A percentile compares a stretch with the other conserved stretches of the same genome.
Evolutionary conservation across 2,888 invertebrate species (phyloP).

Genomic region (Synergus umbraculus): DNA sequence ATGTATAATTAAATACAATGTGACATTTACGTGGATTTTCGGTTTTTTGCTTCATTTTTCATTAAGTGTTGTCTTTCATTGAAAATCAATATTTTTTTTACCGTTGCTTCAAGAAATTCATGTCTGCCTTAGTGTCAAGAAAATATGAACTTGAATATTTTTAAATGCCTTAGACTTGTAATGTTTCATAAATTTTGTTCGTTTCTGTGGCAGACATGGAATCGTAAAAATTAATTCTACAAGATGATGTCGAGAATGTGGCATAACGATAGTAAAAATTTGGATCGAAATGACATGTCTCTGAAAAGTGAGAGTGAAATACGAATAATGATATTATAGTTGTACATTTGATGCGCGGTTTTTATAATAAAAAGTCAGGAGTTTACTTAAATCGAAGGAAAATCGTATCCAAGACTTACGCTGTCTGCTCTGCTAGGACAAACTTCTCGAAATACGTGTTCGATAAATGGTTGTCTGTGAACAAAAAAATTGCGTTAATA

Average conservation of each 20-base stretch:
- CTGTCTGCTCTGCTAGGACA: slow-evolving; percentile 87
- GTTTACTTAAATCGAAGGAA: slow-evolving; percentile 71
- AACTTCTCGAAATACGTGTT: slow-evolving; percentile 88
- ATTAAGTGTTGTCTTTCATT: slow-evolving; percentile 15
- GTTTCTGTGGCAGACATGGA: slow-evolving; percentile 12
- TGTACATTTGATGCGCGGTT: slow-evolving; percentile 68
- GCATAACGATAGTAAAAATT: slow-evolving; percentile 30
- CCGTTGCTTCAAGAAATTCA: slow-evolving; percentile 13
- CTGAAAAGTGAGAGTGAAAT: slow-evolving; percentile 63
- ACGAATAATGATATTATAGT: slow-evolving; percentile 67
- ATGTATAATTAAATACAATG: slow-evolving; percentile 22
- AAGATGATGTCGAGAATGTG: slow-evolving; percentile 16
- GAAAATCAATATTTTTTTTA: slow-evolving; percentile 11
- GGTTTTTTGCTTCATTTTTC: neutral
- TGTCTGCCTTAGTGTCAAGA: neutral
- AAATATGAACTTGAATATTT: neutral
- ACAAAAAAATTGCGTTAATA: slow-evolving; percentile 52
- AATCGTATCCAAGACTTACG: slow-evolving; percentile 79
- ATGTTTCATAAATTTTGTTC: neutral
- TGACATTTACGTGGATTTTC: slow-evolving; percentile 7
- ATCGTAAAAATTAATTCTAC: neutral
- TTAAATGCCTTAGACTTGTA: neutral
- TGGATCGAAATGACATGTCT: slow-evolving; percentile 11
- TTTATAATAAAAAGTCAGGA: slow-evolving; percentile 66
- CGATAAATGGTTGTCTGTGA: slow-evolving; percentile 87